Base-by-base conservation (phyloP, 1,140 invertebrate genomes). In the Brachystomella parvula region DNA sequence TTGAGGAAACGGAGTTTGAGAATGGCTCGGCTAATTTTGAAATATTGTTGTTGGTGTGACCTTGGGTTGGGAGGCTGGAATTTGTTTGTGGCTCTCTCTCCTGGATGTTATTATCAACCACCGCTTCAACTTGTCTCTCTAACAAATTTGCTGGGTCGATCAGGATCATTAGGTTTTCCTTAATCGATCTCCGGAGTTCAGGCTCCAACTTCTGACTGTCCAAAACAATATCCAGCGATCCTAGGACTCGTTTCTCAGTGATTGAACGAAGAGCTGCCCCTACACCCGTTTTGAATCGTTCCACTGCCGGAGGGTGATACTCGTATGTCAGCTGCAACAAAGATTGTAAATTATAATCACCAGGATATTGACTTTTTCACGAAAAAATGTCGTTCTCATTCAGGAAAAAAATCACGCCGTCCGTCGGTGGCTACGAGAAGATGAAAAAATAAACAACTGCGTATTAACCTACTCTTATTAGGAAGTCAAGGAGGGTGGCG, bases 221-320 rank as follows among this genome's bases (percentile, higher is more conserved):
- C 80, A 98, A 95, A 57, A 97, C 79, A 6, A 92, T 91, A 72
- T 89, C 87, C 57, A 97, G 80, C 70, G 90, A 93, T 68, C 88
- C 87, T 72, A 96, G 81, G 49, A 96, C 93, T 76, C 93, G 83
- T 80, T 97, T 98, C 70, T 97, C 93, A 35, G 96, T 83, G 75
- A 98, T 98, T 78, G 93, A 88, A 74, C 87, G 81, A 3, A 98
- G 77, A n/a, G 94, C 95, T 75, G 89, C 89, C 77, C 88, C 92
- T 72, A 98, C 92, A 31, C 95, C 94, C 75, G 86, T 84, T 73
- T 86, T 84, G 6, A 98, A 91, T 82, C 89, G 89, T 44, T 90
- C 89, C 44, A 86, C 83, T 71, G 90, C 82, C 58, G 86, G 82
- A 57, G 92, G 89, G 81, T 89, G 92, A 79, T 95, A 98, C 78